Evolutionary conservation across 2,113 vertebrate genomes (phyloP), one percentile per base, ranked within the genome.

Genomic region (Donacobius atricapilla): DNA sequence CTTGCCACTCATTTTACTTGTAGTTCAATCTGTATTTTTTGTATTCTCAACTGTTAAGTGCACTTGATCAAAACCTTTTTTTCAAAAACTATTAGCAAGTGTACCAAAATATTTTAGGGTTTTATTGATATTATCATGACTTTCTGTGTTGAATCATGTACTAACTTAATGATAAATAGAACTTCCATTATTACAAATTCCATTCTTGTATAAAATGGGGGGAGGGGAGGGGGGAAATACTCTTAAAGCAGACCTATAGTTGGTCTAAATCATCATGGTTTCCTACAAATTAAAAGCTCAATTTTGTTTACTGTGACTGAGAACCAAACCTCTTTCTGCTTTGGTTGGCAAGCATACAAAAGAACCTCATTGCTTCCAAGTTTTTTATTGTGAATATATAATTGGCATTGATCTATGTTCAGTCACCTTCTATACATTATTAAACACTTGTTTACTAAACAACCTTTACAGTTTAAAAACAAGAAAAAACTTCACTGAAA

Each of bases 361-460:
- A 75, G 18, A 92, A 81, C 12, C 21, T 89, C 40, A 93, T 80
- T 76, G 75, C 27, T 93, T 88, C 65, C 37, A 87, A 57, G 40
- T 42, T 92, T 90, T 89, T 92, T 75, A 94, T 91, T 93, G 64
- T 85, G 79, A 96, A 94, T 95, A 96, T 94, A 94, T 95, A 96
- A 92, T 89, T 87, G 77, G 15, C 84, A 96, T 68, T 83, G 84
- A 94, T 91, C 92, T 93, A 69, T 91, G 72, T 75, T 83, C 81
- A 87, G 77, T 90, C 53, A 83, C 76, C 75, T 94, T 87, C 77
- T 75, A 96, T 94, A 68, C 37, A 94, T 97, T 97, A 96, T 94
- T 96, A 94, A 96, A 92, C 23, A 80, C 60, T 85, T 96, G 92
- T 97, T 96, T 96, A 94, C 76, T 71, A 95, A 96, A 96, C 79